Evolutionary conservation across 2,888 invertebrate genomes (phyloP).

Genomic region (Yponomeuta plumbellus): DNA sequence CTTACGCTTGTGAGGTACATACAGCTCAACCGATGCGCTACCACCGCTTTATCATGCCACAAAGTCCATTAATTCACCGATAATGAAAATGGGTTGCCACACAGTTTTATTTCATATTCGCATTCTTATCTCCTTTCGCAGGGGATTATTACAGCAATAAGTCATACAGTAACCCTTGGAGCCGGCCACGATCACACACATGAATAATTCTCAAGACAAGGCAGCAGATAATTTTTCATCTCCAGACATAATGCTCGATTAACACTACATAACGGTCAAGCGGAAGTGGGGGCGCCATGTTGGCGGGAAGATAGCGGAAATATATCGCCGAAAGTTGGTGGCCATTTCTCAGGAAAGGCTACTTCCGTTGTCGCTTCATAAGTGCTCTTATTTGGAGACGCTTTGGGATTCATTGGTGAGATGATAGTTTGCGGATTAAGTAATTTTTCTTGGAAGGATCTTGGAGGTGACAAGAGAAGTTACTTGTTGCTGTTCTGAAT

Average conservation of each 20-base stretch:
- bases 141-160: neutral
- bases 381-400: conserved; percentile 52
- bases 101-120: too few relatives aligned
- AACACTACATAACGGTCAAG: conserved; percentile 73
- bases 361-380: conserved; percentile 64
- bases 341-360: conserved; percentile 70
- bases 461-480: neutral
- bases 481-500: neutral
- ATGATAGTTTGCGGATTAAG: neutral
- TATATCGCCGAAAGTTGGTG: conserved; percentile 70
- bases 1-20: too few relatives aligned
- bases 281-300: conserved; percentile 65
- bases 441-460: neutral
- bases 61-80: too few relatives aligned
- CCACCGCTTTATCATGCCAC: too few relatives aligned
- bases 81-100: too few relatives aligned
- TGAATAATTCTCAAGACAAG: conserved; percentile 27
- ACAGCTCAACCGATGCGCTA: too few relatives aligned
- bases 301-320: conserved; percentile 72
- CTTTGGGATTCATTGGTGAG: conserved; percentile 1
- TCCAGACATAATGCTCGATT: conserved; percentile 70
- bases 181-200: conserved; percentile 28
- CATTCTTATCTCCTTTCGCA: too few relatives aligned
- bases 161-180: neutral
- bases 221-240: conserved; percentile 64